Conservation (phyloP, 2,797 vertebrate species). For the Pseudochaenichthys georgianus region DNA sequence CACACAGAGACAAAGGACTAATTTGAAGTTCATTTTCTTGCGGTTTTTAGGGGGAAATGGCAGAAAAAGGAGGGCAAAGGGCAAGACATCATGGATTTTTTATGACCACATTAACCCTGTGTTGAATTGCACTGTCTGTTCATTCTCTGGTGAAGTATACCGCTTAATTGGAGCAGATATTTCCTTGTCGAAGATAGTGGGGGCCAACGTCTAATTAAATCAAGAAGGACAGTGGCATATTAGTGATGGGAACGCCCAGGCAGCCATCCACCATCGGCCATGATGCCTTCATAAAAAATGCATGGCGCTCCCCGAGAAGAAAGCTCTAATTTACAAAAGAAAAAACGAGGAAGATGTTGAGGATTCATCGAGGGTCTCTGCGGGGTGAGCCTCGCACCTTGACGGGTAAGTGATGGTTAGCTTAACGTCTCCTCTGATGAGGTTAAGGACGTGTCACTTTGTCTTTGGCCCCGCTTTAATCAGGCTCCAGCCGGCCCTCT, state of each 20-base stretch:
- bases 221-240: constrained; percentile 77
- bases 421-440: constrained; percentile 81
- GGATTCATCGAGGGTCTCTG: constrained; percentile 57
- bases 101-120: constrained; percentile 77
- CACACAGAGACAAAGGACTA: constrained; percentile 29
- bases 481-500: constrained; percentile 77
- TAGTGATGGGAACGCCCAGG: constrained; percentile 77
- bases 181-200: constrained; percentile 78
- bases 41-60: constrained; percentile 39
- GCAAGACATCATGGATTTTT: constrained; percentile 76
- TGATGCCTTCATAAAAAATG: constrained; percentile 82
- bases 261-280: constrained; percentile 77
- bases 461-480: constrained; percentile 80
- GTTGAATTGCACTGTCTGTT: constrained; percentile 63
- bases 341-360: constrained; percentile 32
- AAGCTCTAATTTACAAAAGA: constrained; percentile 68
- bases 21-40: constrained; percentile 46
- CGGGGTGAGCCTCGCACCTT: constrained; percentile 68
- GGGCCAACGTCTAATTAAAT: constrained; percentile 81
- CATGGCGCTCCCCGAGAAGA: constrained; percentile 68
- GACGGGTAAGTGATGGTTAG: constrained; percentile 72
- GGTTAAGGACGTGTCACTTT: constrained; percentile 82
- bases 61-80: constrained; percentile 68
- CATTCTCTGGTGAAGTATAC: constrained; percentile 73
- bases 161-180: constrained; percentile 83